Evolutionary conservation across 2,888 invertebrate genomes (phyloP).

Genomic region (Horisme vitalbata): DNA sequence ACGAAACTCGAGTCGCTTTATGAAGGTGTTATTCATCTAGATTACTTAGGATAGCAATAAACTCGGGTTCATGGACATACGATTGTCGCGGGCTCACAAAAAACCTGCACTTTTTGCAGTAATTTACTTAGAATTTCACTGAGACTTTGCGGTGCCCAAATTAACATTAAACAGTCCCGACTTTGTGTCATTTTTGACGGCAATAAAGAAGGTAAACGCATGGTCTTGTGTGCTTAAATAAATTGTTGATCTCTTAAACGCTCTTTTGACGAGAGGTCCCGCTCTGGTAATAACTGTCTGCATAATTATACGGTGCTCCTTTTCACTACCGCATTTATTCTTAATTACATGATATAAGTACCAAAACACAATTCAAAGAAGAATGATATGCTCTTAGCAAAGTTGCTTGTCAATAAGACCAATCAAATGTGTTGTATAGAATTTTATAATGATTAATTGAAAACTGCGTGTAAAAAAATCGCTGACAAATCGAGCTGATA

Average conservation of each 20-base stretch:
- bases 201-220: conserved; percentile 65
- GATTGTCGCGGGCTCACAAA: conserved; percentile 55
- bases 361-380: conserved; percentile 27
- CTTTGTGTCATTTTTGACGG: conserved; percentile 59
- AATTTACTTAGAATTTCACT: conserved; percentile 60
- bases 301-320: conserved; percentile 32
- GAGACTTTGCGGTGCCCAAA: conserved; percentile 62
- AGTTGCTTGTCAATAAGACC: conserved; percentile 51
- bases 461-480: conserved; percentile 57
- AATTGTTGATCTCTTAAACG: conserved; percentile 51
- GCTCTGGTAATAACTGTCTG: conserved; percentile 37
- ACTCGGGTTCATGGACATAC: conserved; percentile 65
- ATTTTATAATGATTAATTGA: conserved; percentile 65
- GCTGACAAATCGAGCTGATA: conserved; percentile 70
- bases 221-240: conserved; percentile 59
- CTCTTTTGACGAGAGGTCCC: conserved; percentile 35
- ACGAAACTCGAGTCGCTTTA: conserved; percentile 61
- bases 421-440: conserved; percentile 54
- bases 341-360: conserved; percentile 33
- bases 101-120: conserved; percentile 76
- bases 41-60: conserved; percentile 69
- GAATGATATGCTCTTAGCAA: conserved; percentile 40
- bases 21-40: conserved; percentile 73
- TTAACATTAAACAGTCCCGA: conserved; percentile 66
- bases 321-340: conserved; percentile 35